Percentiles rank a stretch among this genome's conserved stretches.
These are phyloP conservation scores for Sceloporus undulatus DNA, from an alignment of 2,113 vertebrate species.

Conservation along the genomic window DNA sequence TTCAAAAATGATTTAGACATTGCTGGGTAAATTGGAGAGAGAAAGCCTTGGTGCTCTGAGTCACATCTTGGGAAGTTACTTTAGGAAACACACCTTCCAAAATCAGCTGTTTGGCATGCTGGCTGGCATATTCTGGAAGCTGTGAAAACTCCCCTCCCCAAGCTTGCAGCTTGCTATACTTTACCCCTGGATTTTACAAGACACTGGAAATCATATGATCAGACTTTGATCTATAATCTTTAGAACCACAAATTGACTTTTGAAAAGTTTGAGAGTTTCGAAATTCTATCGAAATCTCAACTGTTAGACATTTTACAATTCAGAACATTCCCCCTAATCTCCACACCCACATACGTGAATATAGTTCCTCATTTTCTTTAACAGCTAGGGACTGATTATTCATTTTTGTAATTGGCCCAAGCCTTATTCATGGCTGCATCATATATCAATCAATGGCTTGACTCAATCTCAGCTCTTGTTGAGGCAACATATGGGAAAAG, in stretches of 20 bases:
- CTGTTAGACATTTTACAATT: not conserved
- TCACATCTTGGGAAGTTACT: no score
- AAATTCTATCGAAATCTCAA: not conserved
- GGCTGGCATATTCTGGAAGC: no score
- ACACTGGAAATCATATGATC: not conserved
- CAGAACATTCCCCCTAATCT: not conserved
- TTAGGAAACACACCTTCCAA: no score
- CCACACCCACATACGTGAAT: not conserved
- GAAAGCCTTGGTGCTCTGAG: no score
- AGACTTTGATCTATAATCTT: no score
- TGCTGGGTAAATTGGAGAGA: no score
- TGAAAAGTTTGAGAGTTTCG: not conserved
- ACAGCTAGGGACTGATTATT: constrained; percentile 63
- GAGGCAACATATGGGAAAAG: constrained; percentile 61
- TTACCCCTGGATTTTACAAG: not conserved
- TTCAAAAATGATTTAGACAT: not conserved
- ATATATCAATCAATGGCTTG: constrained; percentile 55
- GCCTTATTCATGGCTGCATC: constrained; percentile 43
- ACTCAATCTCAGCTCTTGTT: constrained; percentile 60
- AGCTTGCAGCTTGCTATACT: not conserved
- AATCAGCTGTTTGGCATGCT: no score
- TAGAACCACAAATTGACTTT: not conserved
- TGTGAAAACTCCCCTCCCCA: no score
- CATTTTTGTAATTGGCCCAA: constrained; percentile 56
- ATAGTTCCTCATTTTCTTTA: constrained; percentile 49